Percentiles rank a stretch among this genome's conserved stretches.
These are phyloP conservation scores for Yponomeuta plumbellus DNA, from an alignment of 2,888 invertebrate genomes.

Conservation along the genomic window DNA sequence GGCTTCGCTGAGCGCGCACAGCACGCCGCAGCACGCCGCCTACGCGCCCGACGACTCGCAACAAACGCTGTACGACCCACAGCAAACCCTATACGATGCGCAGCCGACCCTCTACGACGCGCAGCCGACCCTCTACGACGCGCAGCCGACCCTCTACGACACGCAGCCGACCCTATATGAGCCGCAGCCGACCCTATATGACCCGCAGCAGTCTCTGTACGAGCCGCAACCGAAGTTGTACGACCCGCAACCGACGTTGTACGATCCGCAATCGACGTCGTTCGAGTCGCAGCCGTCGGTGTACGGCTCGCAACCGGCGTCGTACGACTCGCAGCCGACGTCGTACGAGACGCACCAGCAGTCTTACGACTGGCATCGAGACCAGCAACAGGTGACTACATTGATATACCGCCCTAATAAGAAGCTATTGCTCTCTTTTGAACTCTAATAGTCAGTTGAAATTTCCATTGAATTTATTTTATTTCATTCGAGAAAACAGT, in stretches of 20 bases:
- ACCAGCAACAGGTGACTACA: too few species aligned
- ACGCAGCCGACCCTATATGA: background rate
- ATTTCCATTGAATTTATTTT: too few species aligned
- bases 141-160: background rate
- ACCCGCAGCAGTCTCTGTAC: background rate
- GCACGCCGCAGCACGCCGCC: conserved; percentile 7
- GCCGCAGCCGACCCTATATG: conserved; percentile 19
- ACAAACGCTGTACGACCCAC: background rate
- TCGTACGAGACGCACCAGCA: conserved; percentile 2
- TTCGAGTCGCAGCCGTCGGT: background rate
- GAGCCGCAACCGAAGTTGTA: background rate
- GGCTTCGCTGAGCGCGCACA: conserved; percentile 22
- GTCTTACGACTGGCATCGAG: too few species aligned
- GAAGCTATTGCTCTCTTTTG: too few species aligned
- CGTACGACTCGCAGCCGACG: conserved; percentile 5
- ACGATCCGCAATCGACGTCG: background rate
- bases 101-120: conserved; percentile 1
- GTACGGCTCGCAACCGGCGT: conserved; percentile 18
- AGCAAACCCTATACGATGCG: background rate
- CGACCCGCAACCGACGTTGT: conserved; percentile 19
- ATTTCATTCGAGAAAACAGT: too few species aligned
- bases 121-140: conserved; percentile 18
- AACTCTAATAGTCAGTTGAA: too few species aligned
- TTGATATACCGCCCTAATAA: too few species aligned
- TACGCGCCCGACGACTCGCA: conserved; percentile 24